These are phyloP conservation scores for Semaprochilodus insignis DNA, from an alignment of 2,797 vertebrate genomes.

Conservation along the genomic window DNA sequence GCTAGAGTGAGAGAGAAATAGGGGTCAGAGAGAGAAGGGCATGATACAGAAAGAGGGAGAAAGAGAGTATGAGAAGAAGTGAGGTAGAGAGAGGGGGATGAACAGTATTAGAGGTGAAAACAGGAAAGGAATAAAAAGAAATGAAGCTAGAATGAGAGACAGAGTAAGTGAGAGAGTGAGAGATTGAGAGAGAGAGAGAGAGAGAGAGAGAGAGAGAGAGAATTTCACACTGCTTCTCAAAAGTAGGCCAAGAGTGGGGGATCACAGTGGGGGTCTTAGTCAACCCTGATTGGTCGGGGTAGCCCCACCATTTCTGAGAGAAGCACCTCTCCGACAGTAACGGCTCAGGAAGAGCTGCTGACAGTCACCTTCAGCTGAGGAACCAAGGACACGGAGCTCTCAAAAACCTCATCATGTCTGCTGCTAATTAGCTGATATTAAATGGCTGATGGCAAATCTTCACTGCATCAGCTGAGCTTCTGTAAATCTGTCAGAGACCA, in stretches of 20 bases:
- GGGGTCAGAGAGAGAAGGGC: background rate
- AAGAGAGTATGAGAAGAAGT: background rate
- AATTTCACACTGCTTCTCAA: conserved; percentile 1
- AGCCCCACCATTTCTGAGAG: background rate
- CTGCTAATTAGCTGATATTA: conserved; percentile 6
- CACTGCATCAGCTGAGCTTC: background rate
- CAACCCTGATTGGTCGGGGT: background rate
- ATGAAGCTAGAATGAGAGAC: background rate
- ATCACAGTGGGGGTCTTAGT: conserved; percentile 10
- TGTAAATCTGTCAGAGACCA: background rate
- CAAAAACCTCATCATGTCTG: background rate
- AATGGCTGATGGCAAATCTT: background rate
- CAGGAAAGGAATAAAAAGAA: background rate
- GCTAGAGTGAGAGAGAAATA: background rate
- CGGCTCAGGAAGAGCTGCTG: background rate
- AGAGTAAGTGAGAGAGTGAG: background rate
- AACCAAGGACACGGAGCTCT: background rate
- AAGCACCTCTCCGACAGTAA: background rate
- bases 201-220: background rate
- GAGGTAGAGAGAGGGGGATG: background rate
- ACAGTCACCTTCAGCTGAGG: background rate
- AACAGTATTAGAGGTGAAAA: background rate
- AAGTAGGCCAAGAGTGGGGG: background rate
- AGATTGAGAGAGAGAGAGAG: background rate
- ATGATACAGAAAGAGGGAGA: background rate